Percentiles rank a stretch among this genome's conserved stretches.
These are phyloP conservation scores for Aurelia sp. DNA, from an alignment of 30 jellyfish, hydroid and myxozoan species.

Conservation along the genomic window DNA sequence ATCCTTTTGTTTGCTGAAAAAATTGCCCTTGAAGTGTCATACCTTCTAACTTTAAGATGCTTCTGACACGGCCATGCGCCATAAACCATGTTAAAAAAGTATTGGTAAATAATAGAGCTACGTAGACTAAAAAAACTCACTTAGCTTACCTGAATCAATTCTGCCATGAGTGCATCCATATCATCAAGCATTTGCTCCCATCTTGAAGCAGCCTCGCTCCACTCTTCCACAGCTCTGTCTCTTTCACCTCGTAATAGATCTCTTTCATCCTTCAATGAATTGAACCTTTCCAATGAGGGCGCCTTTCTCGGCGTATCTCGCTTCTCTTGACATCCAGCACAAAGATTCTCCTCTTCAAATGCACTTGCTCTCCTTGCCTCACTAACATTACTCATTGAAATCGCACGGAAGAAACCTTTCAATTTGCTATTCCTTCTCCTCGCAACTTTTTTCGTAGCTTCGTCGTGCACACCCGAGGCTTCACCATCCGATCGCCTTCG, in stretches of 20 bases:
- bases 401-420: conserved; percentile 45
- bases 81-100: no score
- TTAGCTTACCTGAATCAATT: conserved; percentile 54
- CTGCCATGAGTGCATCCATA: conserved; percentile 71
- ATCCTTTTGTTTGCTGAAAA: no score
- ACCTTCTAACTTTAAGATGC: no score
- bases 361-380: conserved; percentile 16
- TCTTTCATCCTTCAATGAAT: conserved; percentile 47
- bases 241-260: conserved; percentile 55
- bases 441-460: background rate
- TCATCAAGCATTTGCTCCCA: conserved; percentile 92
- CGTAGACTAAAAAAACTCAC: no score
- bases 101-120: no score
- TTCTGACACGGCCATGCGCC: no score
- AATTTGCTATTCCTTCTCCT: conserved; percentile 9
- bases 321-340: conserved; percentile 20
- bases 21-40: no score
- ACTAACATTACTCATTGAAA: conserved; percentile 22
- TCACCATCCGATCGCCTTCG: conserved; percentile 14
- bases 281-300: conserved; percentile 41
- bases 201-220: conserved; percentile 84
- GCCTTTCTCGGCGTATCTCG: background rate
- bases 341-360: background rate
- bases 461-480: background rate
- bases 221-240: conserved; percentile 88